Evolutionary conservation across 2,888 invertebrate species (phyloP), one percentile per base, ranked within the genome.

Genomic region (Schrankia costaestrigalis): DNA sequence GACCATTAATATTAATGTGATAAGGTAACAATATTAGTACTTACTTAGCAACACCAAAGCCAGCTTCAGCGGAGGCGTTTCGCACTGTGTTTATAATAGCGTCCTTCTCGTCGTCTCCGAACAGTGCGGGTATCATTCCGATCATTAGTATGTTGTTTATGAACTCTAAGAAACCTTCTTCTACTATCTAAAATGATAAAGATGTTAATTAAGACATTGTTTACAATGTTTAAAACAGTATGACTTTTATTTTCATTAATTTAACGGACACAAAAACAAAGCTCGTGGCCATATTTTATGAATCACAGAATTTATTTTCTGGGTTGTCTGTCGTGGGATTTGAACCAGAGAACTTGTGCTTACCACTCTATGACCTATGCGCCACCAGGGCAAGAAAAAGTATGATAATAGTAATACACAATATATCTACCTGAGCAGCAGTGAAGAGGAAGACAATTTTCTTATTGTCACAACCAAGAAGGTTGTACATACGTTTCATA

Each of bases 101-200:
- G 47, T 97, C 97, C 59, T 95, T 97, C 51, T 97, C 97, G 28
- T 97, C 97, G 43, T 97, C 97, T 2, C 91, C 89, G 63, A 95
- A 97, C 21, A 97, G 78, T 0, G 97, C 93, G 0, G 97, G 95
- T 1, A 97, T 93, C 77, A 95, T 93, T 0, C 96, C 97, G 31
- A 95, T 94, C 76, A 96, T 96, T 39, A 97, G 77, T 71, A 97
- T 96, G 65, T 97, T 97, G 78, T 97, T 97, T 39, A 97, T 94
- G 48, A 95, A 89, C 78, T 97, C 97, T 39, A 97, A 75, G 71
- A 97, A 97, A 8, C 94, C 92, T 72, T 95, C 95, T 58, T 95
- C 93, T 0, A 92, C 87, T 36, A 95, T 90, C 90, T 91, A 52
- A 5, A 10, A n/a, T 23, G 4, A 31, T 23, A 23, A 19, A 24